Base-by-base conservation (phyloP, 2,888 invertebrate species). In the Eilema caniola region DNA sequence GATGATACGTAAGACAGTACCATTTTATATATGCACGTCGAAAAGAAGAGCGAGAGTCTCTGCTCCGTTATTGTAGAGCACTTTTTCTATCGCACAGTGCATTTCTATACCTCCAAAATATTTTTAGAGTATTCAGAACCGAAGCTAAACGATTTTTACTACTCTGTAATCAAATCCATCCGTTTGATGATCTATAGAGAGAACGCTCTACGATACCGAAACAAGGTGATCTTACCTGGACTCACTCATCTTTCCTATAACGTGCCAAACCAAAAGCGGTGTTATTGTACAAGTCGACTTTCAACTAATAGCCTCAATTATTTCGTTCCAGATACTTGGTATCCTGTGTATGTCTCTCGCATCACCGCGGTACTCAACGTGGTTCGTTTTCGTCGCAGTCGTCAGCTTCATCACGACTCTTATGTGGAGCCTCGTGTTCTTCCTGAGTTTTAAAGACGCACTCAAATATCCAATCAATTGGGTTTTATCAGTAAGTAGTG, bases 381-480 rank as follows among this genome's bases (percentile, higher is more conserved):
- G 97, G 96, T 99, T 98, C 95, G 96, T 98, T 72, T 98, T 98
- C 88, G 98, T 98, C 67, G 97, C 97, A 24, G 97, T 97, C 74
- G 96, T 97, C 76, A 96, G 97, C 77, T 98, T 98, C 94, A 98
- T 98, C 85, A 96, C 97, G 65, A 98, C 98, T 0, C 93, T 98
- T 66, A 94, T 98, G 85, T 98, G 98, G 98, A 96, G 96, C 70
- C 96, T 97, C 87, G 96, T 98, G 65, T 98, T 98, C 89, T 93
- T 98, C 73, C 94, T 98, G 79, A 97, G 98, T 77, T 96, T 98
- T 80, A 96, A 97, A 77, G 98, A 98, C 85, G 97, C 97, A 2
- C 95, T 98, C 57, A 97, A 96, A 86, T 88, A 98, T 72, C 97
- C 98, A 67, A 97, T 98, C 84, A 98, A 98, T 85, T 98, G 98